Evolutionary conservation across 2,113 vertebrate species (phyloP).

Genomic region (Zosterops pallidus): DNA sequence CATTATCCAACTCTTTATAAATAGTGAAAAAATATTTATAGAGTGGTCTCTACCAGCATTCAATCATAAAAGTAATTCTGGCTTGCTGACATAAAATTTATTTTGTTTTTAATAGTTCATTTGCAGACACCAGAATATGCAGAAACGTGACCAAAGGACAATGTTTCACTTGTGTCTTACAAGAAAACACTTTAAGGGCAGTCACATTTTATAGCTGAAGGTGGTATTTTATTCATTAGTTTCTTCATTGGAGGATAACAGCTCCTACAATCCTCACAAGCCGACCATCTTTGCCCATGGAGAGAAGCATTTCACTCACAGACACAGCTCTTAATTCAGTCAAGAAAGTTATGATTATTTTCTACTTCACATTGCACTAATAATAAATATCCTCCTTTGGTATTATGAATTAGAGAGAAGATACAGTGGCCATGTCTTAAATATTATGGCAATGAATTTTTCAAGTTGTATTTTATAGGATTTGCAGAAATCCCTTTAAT

Average conservation of each 20-base stretch:
- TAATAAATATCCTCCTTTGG: neutral
- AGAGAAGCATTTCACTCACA: neutral
- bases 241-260: neutral
- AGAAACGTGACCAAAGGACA: neutral
- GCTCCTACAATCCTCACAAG: neutral
- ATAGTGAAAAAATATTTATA: neutral
- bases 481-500: neutral
- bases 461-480: neutral
- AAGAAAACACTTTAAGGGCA: neutral
- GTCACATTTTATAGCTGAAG: neutral
- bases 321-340: neutral
- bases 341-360: neutral
- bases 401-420: neutral
- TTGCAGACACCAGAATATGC: neutral
- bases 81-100: neutral
- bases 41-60: neutral
- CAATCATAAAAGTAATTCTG: neutral
- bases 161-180: neutral
- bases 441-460: neutral
- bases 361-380: neutral
- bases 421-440: neutral
- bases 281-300: neutral
- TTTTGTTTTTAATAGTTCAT: neutral
- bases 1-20: slow-evolving; percentile 20
- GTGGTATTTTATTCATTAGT: neutral